Evolutionary conservation across 37 sponge, comb jelly and placozoan genomes (phyloP).

Genomic region (Cladorhizidae sp.): DNA sequence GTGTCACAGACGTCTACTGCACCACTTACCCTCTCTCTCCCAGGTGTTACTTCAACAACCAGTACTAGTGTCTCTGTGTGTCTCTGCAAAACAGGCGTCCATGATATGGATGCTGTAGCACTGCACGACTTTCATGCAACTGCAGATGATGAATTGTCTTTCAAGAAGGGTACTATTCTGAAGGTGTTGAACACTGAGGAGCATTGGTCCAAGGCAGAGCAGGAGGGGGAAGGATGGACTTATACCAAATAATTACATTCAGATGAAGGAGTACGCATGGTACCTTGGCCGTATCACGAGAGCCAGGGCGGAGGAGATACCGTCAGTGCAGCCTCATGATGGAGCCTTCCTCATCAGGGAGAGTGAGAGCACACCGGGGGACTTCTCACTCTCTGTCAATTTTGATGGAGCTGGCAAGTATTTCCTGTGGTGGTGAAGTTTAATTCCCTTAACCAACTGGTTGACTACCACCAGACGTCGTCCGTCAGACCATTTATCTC

Average conservation of each 20-base stretch:
- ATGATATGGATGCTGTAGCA: conserved; percentile 94
- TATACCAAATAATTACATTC: conserved; percentile 96
- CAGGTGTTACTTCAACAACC: no score
- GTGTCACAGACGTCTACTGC: no score
- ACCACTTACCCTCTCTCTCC: no score
- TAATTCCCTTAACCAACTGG: conserved; percentile 91
- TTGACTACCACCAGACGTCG: conserved; percentile 93
- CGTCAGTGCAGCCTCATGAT: conserved; percentile 73
- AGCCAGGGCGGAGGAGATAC: conserved; percentile 82
- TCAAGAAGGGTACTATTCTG: conserved; percentile 83
- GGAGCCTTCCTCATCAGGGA: conserved; percentile 95
- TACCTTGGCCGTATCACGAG: conserved; percentile 83
- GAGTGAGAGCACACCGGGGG: conserved; percentile 96
- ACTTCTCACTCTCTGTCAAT: conserved; percentile 97
- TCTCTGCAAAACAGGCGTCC: no score
- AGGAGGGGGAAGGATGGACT: conserved; percentile 91
- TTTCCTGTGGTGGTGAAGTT: conserved; percentile 99
- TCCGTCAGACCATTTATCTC: conserved; percentile 92
- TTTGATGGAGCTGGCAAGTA: conserved; percentile 98
- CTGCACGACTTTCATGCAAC: conserved; percentile 91
- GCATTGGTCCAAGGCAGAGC: conserved; percentile 97
- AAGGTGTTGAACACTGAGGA: conserved; percentile 94
- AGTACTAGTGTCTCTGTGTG: no score
- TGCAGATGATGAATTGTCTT: conserved; percentile 92
- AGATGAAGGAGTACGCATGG: conserved; percentile 92